These are phyloP conservation scores for Ips nitidus DNA, from an alignment of 1,140 invertebrate genomes.

Conservation along the genomic window DNA sequence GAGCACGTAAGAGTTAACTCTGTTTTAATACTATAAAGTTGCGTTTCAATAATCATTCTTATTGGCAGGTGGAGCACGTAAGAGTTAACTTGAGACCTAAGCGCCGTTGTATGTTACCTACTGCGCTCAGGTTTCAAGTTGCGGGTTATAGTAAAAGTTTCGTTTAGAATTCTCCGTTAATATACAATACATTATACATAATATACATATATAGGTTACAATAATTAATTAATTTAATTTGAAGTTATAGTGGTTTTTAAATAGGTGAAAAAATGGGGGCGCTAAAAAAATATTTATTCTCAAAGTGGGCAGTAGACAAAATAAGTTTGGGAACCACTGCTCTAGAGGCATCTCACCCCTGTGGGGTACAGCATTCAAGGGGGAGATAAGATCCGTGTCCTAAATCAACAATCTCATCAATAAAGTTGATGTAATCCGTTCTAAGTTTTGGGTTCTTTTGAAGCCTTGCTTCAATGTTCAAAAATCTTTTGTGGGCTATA, in stretches of 20 bases:
- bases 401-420: constrained; percentile 42
- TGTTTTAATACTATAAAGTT: too few relatives aligned
- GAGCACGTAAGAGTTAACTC: too few relatives aligned
- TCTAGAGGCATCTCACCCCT: constrained; percentile 52
- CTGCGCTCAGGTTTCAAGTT: too few relatives aligned
- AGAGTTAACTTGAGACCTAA: too few relatives aligned
- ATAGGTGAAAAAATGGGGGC: constrained; percentile 50
- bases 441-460: constrained; percentile 2
- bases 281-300: constrained; percentile 45
- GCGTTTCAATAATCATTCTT: too few relatives aligned
- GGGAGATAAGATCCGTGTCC: constrained; percentile 42
- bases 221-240: too few relatives aligned
- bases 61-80: too few relatives aligned
- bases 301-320: constrained; percentile 39
- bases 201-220: too few relatives aligned
- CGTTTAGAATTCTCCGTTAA: too few relatives aligned
- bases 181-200: constrained; percentile 47
- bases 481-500: constrained; percentile 20
- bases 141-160: too few relatives aligned
- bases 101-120: too few relatives aligned
- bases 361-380: not conserved
- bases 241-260: too few relatives aligned
- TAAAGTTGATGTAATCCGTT: constrained; percentile 41
- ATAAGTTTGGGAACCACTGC: constrained; percentile 53
- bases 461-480: constrained; percentile 25